Conservation (phyloP, 2,888 invertebrate species). For the Pyrrhia umbra region DNA sequence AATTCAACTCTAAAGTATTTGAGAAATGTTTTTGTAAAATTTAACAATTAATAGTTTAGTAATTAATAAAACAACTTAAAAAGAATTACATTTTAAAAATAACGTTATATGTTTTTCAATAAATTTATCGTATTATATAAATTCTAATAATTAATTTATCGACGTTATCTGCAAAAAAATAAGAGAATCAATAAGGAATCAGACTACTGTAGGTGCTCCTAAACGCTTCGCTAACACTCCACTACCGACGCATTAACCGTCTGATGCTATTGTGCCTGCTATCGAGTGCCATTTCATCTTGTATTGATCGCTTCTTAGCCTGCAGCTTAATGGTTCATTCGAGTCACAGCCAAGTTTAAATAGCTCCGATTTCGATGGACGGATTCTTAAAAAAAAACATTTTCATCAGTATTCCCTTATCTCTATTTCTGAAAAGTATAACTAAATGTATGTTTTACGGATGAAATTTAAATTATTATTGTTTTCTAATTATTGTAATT, state of each 20-base stretch:
- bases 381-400: too few relatives aligned
- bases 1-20: neutral
- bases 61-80: too few relatives aligned
- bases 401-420: too few relatives aligned
- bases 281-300: constrained; percentile 18
- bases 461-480: neutral
- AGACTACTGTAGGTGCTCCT: constrained; percentile 9
- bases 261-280: constrained; percentile 6
- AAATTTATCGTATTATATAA: too few relatives aligned
- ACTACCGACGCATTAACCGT: constrained; percentile 13
- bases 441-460: too few relatives aligned
- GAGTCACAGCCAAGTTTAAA: neutral
- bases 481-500: neutral
- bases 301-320: constrained; percentile 18
- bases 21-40: neutral
- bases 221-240: constrained; percentile 7
- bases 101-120: too few relatives aligned
- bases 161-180: neutral
- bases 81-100: too few relatives aligned
- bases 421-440: too few relatives aligned
- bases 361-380: neutral
- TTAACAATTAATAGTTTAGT: too few relatives aligned
- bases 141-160: neutral
- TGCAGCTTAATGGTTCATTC: neutral
- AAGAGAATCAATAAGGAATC: constrained; percentile 6